Evolutionary conservation across 2,888 invertebrate species (phyloP), one percentile per base, ranked within the genome.

Genomic region (Diaprepes abbreviatus): DNA sequence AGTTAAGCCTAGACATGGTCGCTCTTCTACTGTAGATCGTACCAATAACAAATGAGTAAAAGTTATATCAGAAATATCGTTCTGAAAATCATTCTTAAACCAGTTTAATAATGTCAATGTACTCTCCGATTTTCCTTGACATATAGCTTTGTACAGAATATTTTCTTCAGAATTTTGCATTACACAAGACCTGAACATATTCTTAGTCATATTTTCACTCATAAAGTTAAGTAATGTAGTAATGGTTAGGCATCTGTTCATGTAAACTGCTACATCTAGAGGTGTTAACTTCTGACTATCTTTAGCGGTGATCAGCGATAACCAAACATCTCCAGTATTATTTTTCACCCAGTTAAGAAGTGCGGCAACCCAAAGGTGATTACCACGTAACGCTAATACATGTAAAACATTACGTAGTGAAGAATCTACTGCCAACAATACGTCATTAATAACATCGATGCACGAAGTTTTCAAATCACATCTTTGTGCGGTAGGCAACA

Each of bases 361-460:
- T 14, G 28, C 14, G 14, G 48, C 6, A 31, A 50, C 14, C 0
- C 0, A 14, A 7, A 0, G 5, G 12, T 50, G 7, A 16, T 14
- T 2, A 1, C 28, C 28, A 50, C 14, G 48, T 2, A 31, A 28
- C 10, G 48, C 14, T 14, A 31, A 0, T 24, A 50, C 1, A n/a
- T 50, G 48, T 28, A 50, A 50, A 50, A 50, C 9, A 14, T 28
- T 50, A 16, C 28, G 9, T 50, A 9, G 1, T 3, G 16, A 12
- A 50, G 48, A 7, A 50, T 28, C 7, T 50, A 28, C 14, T 14
- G 48, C 48, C 12, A 50, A 50, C 14, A 50, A 50, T 28, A 50
- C 14, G 2, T 50, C 48, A 2, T 28, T 28, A 14, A 50, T 50
- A 9, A 50, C 31, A 28, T 43, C 43, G 10, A n/a, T 21, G 10